phyloP scores from a whole-genome alignment of 2,888 invertebrate species.

The Morpho achilles region DNA sequence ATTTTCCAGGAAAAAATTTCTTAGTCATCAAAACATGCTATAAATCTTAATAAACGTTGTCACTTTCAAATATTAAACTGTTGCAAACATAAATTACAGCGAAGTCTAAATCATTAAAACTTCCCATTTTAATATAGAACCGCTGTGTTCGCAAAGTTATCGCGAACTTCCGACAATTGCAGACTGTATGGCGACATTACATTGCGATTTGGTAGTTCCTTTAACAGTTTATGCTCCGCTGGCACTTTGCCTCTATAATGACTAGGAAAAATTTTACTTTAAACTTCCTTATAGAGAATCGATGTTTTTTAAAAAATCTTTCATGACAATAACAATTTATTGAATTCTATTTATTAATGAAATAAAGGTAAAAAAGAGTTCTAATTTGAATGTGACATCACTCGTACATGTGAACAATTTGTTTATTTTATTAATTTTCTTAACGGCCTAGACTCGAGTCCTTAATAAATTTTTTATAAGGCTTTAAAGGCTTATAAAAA shows the following conservation, averaged over 20 bases:
- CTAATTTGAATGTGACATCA: too few species aligned
- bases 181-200: slow-evolving; percentile 38
- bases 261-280: slow-evolving; percentile 18
- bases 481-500: too few species aligned
- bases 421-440: too few species aligned
- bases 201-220: slow-evolving; percentile 41
- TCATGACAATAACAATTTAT: too few species aligned
- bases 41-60: background rate
- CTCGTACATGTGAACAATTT: too few species aligned
- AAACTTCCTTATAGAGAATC: slow-evolving; percentile 1
- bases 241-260: slow-evolving; percentile 23
- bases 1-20: too few species aligned
- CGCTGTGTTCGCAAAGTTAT: slow-evolving; percentile 22
- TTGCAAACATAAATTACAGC: slow-evolving; percentile 15
- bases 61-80: slow-evolving; percentile 4
- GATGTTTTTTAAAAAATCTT: too few species aligned
- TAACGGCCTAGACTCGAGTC: too few species aligned
- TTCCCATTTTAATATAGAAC: slow-evolving; percentile 23
- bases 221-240: slow-evolving; percentile 21
- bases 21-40: background rate
- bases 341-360: too few species aligned
- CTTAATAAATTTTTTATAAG: too few species aligned
- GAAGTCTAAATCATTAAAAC: slow-evolving; percentile 25
- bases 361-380: too few species aligned
- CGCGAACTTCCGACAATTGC: slow-evolving; percentile 34